These are phyloP conservation scores for Mionectes macconnelli DNA, from an alignment of 2,113 vertebrate species.

Conservation along the genomic window DNA sequence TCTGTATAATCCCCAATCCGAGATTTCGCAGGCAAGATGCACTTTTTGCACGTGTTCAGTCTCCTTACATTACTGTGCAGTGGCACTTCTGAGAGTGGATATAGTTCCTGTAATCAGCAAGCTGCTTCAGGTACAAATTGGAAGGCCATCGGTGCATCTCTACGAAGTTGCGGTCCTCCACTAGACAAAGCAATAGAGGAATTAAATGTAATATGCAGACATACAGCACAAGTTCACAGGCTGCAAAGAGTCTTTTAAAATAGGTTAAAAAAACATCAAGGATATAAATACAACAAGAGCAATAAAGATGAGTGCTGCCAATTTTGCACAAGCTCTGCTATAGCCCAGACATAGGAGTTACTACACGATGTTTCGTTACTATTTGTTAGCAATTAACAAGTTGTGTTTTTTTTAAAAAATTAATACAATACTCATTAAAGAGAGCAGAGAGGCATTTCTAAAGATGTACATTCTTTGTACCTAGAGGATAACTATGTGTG, in stretches of 20 bases:
- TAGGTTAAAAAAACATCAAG: neutral
- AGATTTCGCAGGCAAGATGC: neutral
- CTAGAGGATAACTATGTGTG: neutral
- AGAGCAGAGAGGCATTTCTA: neutral
- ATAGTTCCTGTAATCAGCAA: slow-evolving; percentile 90
- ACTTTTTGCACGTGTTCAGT: neutral
- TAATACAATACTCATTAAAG: neutral
- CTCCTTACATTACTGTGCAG: slow-evolving; percentile 87
- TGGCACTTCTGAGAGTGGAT: slow-evolving; percentile 89
- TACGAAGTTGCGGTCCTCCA: slow-evolving; percentile 90
- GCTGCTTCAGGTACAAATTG: slow-evolving; percentile 90
- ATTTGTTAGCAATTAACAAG: neutral
- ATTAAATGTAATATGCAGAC: neutral
- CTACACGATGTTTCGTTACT: fast-evolving
- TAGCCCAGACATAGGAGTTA: too few species aligned
- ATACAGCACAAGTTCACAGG: fast-evolving
- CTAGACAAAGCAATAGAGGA: slow-evolving; percentile 68
- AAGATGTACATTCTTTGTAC: neutral
- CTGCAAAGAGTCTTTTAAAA: neutral
- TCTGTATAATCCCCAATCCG: neutral
- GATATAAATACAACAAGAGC: neutral
- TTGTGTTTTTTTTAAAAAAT: neutral
- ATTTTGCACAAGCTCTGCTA: neutral
- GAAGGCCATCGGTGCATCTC: slow-evolving; percentile 94
- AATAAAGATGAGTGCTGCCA: neutral